A percentile compares a stretch with the other conserved stretches of the same genome.
phyloP scores from a whole-genome alignment of 2,113 vertebrate genomes.

The human region DNA sequence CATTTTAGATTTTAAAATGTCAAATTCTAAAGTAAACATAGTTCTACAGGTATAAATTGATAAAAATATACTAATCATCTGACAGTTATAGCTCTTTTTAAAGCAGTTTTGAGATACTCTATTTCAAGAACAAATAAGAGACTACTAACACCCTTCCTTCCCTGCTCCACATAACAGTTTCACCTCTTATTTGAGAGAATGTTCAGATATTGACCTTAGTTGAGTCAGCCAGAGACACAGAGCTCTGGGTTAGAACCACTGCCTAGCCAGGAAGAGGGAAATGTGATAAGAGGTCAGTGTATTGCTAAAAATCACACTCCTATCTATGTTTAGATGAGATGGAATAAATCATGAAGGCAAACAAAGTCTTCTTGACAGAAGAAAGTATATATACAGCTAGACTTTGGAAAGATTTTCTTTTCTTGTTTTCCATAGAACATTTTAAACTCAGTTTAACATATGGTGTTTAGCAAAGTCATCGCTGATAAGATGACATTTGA shows the following conservation, averaged over 20 bases:
- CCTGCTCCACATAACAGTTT: not conserved
- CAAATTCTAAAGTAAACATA: not conserved
- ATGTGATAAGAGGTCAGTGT: not conserved
- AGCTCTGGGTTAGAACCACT: not conserved
- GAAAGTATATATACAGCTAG: not conserved
- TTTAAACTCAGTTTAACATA: constrained; percentile 20
- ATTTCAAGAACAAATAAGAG: not conserved
- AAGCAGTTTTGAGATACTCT: not conserved
- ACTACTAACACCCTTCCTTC: not conserved
- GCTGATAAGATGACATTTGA: not conserved
- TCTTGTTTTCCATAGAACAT: constrained; percentile 38
- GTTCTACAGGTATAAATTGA: not conserved
- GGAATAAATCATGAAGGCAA: constrained; percentile 40
- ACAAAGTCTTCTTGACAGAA: not conserved
- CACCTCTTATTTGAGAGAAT: not conserved
- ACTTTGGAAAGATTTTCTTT: not conserved
- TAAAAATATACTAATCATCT: not conserved
- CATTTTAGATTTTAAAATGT: not conserved
- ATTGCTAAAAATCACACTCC: not conserved
- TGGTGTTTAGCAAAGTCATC: not conserved
- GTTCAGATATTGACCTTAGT: not conserved
- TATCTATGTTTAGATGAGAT: not conserved
- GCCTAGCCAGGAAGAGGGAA: not conserved
- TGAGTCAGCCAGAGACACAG: not conserved
- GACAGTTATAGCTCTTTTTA: not conserved